Percentiles rank a stretch among this genome's conserved stretches.
phyloP scores from a whole-genome alignment of 2,888 invertebrate species.

The Theretra japonica region DNA sequence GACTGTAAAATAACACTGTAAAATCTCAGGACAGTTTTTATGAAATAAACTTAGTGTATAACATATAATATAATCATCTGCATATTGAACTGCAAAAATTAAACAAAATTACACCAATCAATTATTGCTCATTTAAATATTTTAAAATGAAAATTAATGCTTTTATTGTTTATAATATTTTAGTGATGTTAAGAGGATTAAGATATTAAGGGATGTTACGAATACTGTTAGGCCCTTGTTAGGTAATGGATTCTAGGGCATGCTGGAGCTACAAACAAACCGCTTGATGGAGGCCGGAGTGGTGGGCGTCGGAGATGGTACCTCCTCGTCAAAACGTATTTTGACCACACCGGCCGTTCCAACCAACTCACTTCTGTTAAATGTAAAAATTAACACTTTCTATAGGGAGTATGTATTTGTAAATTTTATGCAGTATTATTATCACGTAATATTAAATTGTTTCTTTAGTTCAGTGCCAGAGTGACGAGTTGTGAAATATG shows the following conservation, averaged over 20 bases:
- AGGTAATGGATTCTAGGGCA: conserved; percentile 56
- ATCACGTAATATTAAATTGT: neutral
- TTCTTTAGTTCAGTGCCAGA: no score
- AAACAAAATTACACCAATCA: neutral
- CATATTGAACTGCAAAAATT: neutral
- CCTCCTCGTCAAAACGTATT: conserved; percentile 82
- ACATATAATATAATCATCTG: neutral
- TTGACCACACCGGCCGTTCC: conserved; percentile 86
- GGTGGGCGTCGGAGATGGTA: conserved; percentile 79
- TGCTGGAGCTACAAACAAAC: conserved; percentile 76
- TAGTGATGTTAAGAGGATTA: no score
- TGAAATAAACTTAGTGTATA: no score
- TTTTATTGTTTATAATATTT: neutral
- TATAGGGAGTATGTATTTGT: neutral
- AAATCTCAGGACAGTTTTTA: no score
- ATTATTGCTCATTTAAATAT: neutral
- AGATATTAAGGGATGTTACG: conserved; percentile 20
- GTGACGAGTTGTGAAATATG: no score
- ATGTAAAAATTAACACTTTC: conserved; percentile 50
- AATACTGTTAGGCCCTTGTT: conserved; percentile 31
- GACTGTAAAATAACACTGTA: no score
- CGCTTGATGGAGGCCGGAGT: conserved; percentile 83
- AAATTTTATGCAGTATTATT: neutral
- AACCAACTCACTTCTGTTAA: conserved; percentile 86
- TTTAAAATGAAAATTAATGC: neutral